A percentile compares a stretch with the other conserved stretches of the same genome.
phyloP scores from a whole-genome alignment of 1,140 invertebrate species.

The Tetragnatha versicolor region DNA sequence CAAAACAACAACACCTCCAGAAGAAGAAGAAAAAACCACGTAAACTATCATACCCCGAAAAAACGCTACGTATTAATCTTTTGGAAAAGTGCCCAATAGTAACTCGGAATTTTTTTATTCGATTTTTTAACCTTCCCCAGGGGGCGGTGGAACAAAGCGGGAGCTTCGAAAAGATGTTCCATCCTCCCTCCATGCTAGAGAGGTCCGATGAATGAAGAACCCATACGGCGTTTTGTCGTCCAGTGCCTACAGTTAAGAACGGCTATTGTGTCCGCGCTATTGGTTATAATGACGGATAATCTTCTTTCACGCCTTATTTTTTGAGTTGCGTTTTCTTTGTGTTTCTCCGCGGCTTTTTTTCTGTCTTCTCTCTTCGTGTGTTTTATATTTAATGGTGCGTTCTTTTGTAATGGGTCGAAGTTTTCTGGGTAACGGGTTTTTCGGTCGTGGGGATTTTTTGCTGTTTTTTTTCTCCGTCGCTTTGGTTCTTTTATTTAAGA shows the following conservation, averaged over 20 bases:
- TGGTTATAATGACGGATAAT: constrained; percentile 50
- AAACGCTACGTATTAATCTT: constrained; percentile 45
- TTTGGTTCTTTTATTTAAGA: background rate
- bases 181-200: constrained; percentile 13
- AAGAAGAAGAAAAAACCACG: constrained; percentile 5
- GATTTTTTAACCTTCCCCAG: constrained; percentile 25
- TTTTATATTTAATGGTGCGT: constrained; percentile 42
- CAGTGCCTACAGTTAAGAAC: constrained; percentile 22
- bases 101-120: constrained; percentile 17
- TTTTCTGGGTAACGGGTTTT: too few species aligned
- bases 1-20: background rate
- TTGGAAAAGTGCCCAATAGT: constrained; percentile 48
- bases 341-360: constrained; percentile 3
- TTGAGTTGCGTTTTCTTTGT: background rate
- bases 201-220: constrained; percentile 37
- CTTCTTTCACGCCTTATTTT: constrained; percentile 35
- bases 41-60: constrained; percentile 28
- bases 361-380: background rate
- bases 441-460: constrained; percentile 8
- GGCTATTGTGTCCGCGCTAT: constrained; percentile 43
- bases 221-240: constrained; percentile 41
- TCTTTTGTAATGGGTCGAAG: constrained; percentile 36
- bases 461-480: background rate
- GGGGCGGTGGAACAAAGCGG: constrained; percentile 35
- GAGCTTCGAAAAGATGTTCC: constrained; percentile 24